Conservation (phyloP, 2,113 vertebrate species). For the Catagonus wagneri region DNA sequence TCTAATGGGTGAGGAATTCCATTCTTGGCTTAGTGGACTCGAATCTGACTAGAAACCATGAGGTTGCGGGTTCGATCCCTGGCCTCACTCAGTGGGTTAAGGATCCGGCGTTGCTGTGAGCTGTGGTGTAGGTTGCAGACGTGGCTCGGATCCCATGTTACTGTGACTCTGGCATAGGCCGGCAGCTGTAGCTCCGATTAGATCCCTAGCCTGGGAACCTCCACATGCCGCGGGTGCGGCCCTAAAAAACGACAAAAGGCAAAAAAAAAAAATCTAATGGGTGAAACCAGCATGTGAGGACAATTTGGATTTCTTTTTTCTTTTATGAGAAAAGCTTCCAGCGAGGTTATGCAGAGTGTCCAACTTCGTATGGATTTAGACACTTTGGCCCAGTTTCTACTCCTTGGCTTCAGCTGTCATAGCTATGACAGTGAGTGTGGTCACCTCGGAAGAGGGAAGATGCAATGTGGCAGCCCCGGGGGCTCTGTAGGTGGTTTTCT, state of each 20-base stretch:
- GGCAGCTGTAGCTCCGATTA: too few species aligned
- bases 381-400: not conserved
- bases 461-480: not conserved
- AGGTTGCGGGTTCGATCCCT: too few species aligned
- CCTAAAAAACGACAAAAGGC: too few species aligned
- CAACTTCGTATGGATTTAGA: not conserved
- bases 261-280: not conserved
- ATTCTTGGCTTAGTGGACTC: too few species aligned
- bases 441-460: not conserved
- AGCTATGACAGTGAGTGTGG: not conserved
- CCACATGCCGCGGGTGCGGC: too few species aligned
- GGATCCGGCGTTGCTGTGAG: too few species aligned
- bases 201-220: too few species aligned
- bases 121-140: too few species aligned
- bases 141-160: too few species aligned
- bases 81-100: too few species aligned
- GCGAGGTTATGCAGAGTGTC: not conserved
- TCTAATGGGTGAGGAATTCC: not conserved
- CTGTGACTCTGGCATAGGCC: too few species aligned
- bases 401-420: not conserved
- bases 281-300: not conserved
- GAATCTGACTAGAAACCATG: too few species aligned
- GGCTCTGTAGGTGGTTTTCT: slow-evolving; percentile 20
- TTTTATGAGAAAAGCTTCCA: slow-evolving; percentile 9
- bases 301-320: not conserved